A percentile compares a stretch with the other conserved stretches of the same genome.
phyloP scores from a whole-genome alignment of 2,888 invertebrate genomes.

The Desoria tigrina region DNA sequence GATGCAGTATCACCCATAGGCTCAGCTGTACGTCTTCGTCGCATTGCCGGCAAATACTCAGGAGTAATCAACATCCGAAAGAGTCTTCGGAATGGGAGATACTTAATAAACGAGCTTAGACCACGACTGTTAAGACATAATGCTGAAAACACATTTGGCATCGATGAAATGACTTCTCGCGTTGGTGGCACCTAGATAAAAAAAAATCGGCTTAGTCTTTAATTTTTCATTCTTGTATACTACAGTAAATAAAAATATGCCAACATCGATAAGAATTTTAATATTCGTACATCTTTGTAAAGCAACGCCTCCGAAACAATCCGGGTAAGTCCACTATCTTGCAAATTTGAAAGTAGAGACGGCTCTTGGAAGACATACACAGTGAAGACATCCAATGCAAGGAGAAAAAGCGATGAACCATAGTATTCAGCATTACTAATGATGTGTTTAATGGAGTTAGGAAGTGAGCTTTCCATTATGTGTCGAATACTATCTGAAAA shows the following conservation, averaged over 20 bases:
- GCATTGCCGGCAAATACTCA: constrained; percentile 81
- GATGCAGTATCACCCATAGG: constrained; percentile 77
- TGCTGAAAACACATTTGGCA: constrained; percentile 85
- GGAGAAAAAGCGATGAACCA: constrained; percentile 78
- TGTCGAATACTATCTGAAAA: constrained; percentile 79
- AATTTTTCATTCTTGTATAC: no score
- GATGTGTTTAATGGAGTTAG: constrained; percentile 75
- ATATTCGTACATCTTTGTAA: constrained; percentile 70
- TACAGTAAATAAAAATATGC: no score
- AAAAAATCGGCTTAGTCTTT: background rate
- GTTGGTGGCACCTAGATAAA: constrained; percentile 66
- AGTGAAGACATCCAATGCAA: constrained; percentile 82
- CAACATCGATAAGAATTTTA: background rate
- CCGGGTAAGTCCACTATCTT: constrained; percentile 81
- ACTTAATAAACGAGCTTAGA: constrained; percentile 73
- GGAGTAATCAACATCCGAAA: constrained; percentile 78
- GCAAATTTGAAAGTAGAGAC: constrained; percentile 76
- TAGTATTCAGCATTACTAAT: constrained; percentile 88
- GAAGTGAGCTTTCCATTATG: constrained; percentile 82
- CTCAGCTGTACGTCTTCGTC: constrained; percentile 76
- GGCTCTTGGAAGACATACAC: constrained; percentile 83
- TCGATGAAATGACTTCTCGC: constrained; percentile 74
- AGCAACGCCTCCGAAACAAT: constrained; percentile 80
- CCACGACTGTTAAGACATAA: constrained; percentile 80
- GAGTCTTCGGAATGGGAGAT: constrained; percentile 77